These are phyloP conservation scores for Chrysocyon brachyurus DNA, from an alignment of 2,797 vertebrate species.

Conservation along the genomic window DNA sequence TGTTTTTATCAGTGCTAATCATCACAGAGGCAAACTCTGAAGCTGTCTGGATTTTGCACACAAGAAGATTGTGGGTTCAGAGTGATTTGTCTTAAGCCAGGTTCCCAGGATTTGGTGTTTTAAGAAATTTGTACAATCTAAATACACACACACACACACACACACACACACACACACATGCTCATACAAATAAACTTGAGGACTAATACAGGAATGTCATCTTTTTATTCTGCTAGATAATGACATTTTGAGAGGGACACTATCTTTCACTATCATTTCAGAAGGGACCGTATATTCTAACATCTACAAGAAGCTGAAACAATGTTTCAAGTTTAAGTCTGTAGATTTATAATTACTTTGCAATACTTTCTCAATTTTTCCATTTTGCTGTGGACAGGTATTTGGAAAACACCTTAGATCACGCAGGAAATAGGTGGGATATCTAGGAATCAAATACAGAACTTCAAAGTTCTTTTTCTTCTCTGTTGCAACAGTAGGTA, in stretches of 20 bases:
- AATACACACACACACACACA: background rate
- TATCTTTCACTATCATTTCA: background rate
- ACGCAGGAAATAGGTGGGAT: background rate
- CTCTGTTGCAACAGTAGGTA: background rate
- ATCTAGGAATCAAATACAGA: background rate
- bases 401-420: background rate
- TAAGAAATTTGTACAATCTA: conserved; percentile 27
- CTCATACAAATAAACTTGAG: background rate
- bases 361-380: background rate
- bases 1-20: background rate
- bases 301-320: background rate
- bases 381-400: background rate
- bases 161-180: too few species aligned
- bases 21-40: background rate
- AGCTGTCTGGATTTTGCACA: background rate
- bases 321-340: background rate
- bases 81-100: background rate
- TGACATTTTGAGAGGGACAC: background rate
- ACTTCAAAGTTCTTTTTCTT: conserved; percentile 20
- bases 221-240: conserved; percentile 10
- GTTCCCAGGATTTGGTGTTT: background rate
- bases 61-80: background rate
- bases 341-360: background rate
- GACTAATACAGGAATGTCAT: background rate
- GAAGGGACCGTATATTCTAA: background rate